phyloP scores from a whole-genome alignment of 2,888 invertebrate genomes.

The Plutella xylostella region DNA sequence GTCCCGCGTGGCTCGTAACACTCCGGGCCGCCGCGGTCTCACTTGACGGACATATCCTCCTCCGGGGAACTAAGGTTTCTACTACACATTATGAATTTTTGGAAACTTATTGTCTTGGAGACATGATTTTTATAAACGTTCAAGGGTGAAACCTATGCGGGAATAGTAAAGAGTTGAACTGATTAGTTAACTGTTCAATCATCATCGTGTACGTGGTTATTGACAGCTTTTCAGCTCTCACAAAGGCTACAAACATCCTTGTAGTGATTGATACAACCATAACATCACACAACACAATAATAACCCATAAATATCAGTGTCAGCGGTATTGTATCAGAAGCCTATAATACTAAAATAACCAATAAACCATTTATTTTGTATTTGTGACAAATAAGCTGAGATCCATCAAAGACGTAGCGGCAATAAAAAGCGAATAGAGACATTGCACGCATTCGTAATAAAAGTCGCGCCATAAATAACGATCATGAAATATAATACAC shows the following conservation, averaged over 20 bases:
- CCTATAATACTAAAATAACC: conserved; percentile 31
- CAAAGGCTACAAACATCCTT: too few species aligned
- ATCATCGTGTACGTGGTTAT: neutral
- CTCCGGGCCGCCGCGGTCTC: conserved; percentile 44
- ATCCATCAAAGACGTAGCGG: conserved; percentile 60
- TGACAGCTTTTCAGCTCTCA: too few species aligned
- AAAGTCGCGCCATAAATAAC: conserved; percentile 69
- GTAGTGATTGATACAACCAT: too few species aligned
- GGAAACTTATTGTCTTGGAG: neutral
- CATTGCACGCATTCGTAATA: conserved; percentile 69
- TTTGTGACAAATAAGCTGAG: conserved; percentile 51
- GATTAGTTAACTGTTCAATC: too few species aligned
- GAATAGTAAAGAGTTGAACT: too few species aligned
- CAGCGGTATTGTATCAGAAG: too few species aligned
- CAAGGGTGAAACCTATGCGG: too few species aligned
- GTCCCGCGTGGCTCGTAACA: conserved; percentile 65
- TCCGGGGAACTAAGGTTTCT: conserved; percentile 43
- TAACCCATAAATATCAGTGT: too few species aligned
- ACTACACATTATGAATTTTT: conserved; percentile 52
- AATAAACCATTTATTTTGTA: conserved; percentile 43
- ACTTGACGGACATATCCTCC: conserved; percentile 64
- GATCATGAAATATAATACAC: conserved; percentile 70
- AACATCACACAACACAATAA: too few species aligned
- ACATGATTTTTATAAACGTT: too few species aligned
- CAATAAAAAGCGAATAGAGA: conserved; percentile 67